A percentile compares a stretch with the other conserved stretches of the same genome.
Conservation (phyloP, 2,113 vertebrate species). For the Solenodon paradoxus region DNA sequence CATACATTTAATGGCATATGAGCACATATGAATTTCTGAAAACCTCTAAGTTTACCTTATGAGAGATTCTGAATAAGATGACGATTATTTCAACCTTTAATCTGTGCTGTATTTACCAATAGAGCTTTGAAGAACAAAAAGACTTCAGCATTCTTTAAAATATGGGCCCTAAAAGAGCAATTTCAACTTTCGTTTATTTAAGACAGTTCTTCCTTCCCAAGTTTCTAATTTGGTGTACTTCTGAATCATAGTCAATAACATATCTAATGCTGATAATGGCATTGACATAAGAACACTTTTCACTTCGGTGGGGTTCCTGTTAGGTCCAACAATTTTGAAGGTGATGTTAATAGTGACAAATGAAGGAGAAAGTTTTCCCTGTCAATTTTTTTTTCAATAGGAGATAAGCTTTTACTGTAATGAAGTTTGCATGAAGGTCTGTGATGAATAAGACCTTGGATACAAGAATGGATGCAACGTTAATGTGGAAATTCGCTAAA, state of each 20-base stretch:
- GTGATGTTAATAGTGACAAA: not conserved
- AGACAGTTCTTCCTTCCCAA: constrained; percentile 2
- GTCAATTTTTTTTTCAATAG: not conserved
- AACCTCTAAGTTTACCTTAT: not conserved
- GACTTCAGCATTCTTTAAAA: not conserved
- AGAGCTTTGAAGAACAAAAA: constrained; percentile 31
- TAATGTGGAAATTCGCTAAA: not conserved
- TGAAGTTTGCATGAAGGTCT: not conserved
- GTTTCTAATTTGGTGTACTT: constrained; percentile 30
- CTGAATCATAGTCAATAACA: constrained; percentile 5
- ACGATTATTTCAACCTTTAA: not conserved
- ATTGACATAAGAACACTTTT: constrained; percentile 15
- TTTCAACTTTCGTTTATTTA: not conserved
- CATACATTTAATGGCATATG: not conserved
- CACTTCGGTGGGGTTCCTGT: constrained; percentile 34
- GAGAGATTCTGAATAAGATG: not conserved
- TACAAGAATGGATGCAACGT: not conserved
- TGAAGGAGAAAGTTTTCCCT: not conserved
- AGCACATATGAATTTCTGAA: constrained; percentile 5
- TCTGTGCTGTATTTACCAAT: not conserved
- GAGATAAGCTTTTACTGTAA: not conserved
- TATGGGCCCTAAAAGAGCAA: not conserved
- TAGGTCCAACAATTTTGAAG: not conserved
- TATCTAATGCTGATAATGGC: not conserved
- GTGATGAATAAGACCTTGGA: not conserved